Evolutionary conservation across 2,888 invertebrate genomes (phyloP).

Genomic region (Loripinus fragilis): DNA sequence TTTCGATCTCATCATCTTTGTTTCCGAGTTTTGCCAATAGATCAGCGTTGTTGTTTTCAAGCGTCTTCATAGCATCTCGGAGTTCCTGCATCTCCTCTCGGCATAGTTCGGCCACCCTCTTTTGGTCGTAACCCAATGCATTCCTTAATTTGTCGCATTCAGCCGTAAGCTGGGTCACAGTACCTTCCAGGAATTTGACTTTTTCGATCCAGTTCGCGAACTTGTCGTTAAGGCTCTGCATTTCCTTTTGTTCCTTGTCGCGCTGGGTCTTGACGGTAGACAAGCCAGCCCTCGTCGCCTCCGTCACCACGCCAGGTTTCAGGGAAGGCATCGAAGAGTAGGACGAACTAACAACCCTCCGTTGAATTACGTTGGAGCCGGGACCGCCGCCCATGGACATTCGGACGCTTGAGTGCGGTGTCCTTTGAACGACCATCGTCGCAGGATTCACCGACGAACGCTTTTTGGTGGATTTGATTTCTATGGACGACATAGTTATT

Average conservation of each 20-base stretch:
- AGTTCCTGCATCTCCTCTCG: conserved; percentile 84
- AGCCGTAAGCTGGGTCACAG: conserved; percentile 78
- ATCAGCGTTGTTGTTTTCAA: too few species aligned
- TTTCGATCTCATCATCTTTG: conserved; percentile 83
- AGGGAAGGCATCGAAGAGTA: conserved; percentile 15
- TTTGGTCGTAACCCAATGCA: conserved; percentile 75
- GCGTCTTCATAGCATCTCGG: conserved; percentile 83
- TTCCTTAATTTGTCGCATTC: conserved; percentile 78
- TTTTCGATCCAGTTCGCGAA: conserved; percentile 85
- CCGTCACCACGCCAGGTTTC: conserved; percentile 59
- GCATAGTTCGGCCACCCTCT: conserved; percentile 82
- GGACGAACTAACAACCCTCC: not conserved
- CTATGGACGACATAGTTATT: not conserved
- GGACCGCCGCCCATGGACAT: conserved; percentile 19
- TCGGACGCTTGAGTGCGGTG: conserved; percentile 18
- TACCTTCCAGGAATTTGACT: conserved; percentile 82
- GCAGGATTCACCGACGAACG: conserved; percentile 19
- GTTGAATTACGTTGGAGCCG: not conserved
- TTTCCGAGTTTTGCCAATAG: too few species aligned
- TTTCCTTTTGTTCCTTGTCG: conserved; percentile 84
- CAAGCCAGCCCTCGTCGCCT: conserved; percentile 79
- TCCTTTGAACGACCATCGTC: conserved; percentile 35
- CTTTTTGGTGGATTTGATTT: conserved; percentile 22
- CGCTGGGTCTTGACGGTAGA: conserved; percentile 82
- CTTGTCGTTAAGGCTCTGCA: conserved; percentile 85